Evolutionary conservation across 2,113 vertebrate genomes (phyloP).

Genomic region (Bujurquina vittata): DNA sequence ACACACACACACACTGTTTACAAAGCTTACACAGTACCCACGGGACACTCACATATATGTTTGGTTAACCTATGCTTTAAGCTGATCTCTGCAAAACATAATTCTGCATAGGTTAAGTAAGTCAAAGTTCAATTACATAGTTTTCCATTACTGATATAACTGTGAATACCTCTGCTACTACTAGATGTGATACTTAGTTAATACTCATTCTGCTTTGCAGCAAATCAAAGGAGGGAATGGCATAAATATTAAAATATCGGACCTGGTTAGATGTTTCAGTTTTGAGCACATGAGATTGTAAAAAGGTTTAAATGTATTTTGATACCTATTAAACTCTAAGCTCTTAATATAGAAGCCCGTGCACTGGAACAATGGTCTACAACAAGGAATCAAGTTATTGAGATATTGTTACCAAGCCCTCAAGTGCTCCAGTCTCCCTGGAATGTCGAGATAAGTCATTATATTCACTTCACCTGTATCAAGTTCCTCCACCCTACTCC

Average conservation of each 20-base stretch:
- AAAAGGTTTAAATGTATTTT: not conserved
- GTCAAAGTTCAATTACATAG: too few species aligned
- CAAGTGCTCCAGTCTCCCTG: conserved; percentile 31
- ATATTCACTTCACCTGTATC: conserved; percentile 67
- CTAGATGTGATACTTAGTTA: not conserved
- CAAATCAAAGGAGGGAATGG: not conserved
- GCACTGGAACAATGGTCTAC: conserved; percentile 36
- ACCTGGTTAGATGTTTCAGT: not conserved
- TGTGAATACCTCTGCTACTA: not conserved
- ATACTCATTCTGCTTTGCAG: not conserved
- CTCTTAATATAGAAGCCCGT: conserved; percentile 1
- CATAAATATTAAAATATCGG: not conserved
- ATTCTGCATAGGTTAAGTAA: too few species aligned
- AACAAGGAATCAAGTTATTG: conserved; percentile 46
- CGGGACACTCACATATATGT: too few species aligned
- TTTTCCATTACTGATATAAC: not conserved
- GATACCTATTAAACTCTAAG: not conserved
- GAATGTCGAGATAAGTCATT: conserved; percentile 68
- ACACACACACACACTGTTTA: too few species aligned
- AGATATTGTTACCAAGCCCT: conserved; percentile 37
- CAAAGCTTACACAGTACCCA: too few species aligned
- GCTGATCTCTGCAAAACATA: too few species aligned
- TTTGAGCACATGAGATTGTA: not conserved
- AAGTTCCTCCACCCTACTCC: conserved; percentile 53
- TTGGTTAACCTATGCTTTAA: too few species aligned